A percentile compares a stretch with the other conserved stretches of the same genome.
These are phyloP conservation scores for Molossus alvarezi DNA, from an alignment of 2,797 vertebrate species.

Conservation along the genomic window DNA sequence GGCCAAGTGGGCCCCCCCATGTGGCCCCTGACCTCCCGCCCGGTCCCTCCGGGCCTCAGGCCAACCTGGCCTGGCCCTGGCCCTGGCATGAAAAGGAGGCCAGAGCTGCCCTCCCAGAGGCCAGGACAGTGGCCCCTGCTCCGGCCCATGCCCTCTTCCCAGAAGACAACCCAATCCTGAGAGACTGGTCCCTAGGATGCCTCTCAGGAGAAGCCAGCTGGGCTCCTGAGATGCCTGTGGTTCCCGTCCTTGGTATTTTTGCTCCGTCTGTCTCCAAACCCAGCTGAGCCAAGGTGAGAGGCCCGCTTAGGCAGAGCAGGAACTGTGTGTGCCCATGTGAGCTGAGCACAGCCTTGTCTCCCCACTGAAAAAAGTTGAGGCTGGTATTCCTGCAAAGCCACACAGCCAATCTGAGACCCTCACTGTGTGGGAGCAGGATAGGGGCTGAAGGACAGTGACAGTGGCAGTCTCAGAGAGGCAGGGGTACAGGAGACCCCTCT, in stretches of 20 bases:
- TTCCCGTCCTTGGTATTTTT: background rate
- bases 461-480: background rate
- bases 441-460: background rate
- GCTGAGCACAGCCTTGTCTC: background rate
- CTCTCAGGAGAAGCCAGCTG: background rate
- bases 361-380: background rate
- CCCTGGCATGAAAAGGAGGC: background rate
- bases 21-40: constrained; percentile 33
- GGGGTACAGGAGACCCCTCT: background rate
- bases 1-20: constrained; percentile 59
- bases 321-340: background rate
- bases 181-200: background rate
- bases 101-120: background rate
- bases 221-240: background rate
- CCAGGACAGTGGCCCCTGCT: background rate
- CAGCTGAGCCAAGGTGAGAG: background rate
- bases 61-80: constrained; percentile 68
- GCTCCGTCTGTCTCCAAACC: background rate
- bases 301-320: background rate
- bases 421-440: rapidly evolving
- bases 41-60: constrained; percentile 68
- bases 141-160: background rate
- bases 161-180: background rate
- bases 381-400: background rate
- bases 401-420: background rate